These are phyloP conservation scores for Fulmarus glacialis DNA, from an alignment of 2,113 vertebrate genomes.

Conservation along the genomic window DNA sequence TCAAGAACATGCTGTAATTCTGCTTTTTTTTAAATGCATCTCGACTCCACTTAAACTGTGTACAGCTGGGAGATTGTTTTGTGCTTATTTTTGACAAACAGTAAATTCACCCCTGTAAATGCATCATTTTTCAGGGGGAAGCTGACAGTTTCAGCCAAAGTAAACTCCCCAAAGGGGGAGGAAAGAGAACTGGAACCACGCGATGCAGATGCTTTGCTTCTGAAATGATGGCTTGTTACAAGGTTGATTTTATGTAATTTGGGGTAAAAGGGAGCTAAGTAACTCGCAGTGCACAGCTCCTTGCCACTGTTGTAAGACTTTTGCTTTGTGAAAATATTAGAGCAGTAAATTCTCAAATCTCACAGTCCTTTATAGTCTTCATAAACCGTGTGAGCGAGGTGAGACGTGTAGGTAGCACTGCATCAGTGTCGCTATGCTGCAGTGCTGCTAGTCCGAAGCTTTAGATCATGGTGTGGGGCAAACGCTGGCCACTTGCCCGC, in stretches of 20 bases:
- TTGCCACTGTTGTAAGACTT: not conserved
- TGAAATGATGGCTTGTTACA: not conserved
- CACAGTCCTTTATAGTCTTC: rapidly evolving
- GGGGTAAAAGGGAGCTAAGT: not conserved
- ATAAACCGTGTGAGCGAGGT: rapidly evolving
- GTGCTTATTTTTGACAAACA: not conserved
- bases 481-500: rapidly evolving
- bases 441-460: rapidly evolving
- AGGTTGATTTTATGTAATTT: not conserved
- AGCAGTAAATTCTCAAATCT: not conserved
- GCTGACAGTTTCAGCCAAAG: not conserved
- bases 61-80: not conserved
- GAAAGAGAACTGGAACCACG: not conserved
- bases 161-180: not conserved
- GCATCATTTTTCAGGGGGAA: not conserved
- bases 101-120: not conserved
- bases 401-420: rapidly evolving
- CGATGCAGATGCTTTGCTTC: not conserved
- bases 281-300: rapidly evolving
- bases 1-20: not conserved
- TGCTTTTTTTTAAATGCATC: not conserved
- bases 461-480: not conserved
- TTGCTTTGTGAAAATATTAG: rapidly evolving
- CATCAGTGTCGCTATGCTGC: rapidly evolving
- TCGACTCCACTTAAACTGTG: rapidly evolving